Evolutionary conservation across 2,113 vertebrate species (phyloP).

Genomic region (Ariopsis seemanni): DNA sequence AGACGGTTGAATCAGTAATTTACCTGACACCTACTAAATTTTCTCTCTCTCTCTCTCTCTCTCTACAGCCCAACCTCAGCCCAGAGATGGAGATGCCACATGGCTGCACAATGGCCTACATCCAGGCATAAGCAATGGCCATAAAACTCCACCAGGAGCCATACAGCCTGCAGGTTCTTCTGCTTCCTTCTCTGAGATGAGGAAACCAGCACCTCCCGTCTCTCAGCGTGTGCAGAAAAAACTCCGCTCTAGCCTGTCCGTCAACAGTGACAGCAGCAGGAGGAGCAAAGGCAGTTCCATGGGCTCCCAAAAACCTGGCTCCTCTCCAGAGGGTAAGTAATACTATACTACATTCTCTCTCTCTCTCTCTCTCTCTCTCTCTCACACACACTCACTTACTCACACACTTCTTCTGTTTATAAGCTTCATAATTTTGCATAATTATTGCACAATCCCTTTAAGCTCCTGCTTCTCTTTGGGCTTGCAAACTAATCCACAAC

Average conservation of each 20-base stretch:
- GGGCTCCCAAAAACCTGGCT: constrained; percentile 83
- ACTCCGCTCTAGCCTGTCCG: constrained; percentile 90
- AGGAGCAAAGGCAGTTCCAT: constrained; percentile 87
- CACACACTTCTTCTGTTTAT: background rate
- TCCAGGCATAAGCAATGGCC: constrained; percentile 69
- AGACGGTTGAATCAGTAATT: background rate
- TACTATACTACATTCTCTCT: background rate
- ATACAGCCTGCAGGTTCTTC: constrained; percentile 22
- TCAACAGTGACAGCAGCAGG: constrained; percentile 86
- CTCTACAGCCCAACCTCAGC: constrained; percentile 84
- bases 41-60: constrained; percentile 46
- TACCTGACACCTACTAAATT: background rate
- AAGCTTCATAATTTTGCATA: background rate
- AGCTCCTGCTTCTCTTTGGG: background rate
- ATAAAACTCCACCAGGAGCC: constrained; percentile 31
- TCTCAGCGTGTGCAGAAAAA: constrained; percentile 92
- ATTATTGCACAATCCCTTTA: background rate
- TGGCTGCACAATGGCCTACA: constrained; percentile 75
- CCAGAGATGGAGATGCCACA: constrained; percentile 71
- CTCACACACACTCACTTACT: background rate
- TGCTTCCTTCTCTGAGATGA: constrained; percentile 63
- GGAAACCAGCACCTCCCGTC: constrained; percentile 80
- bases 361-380: background rate
- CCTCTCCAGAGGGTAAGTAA: constrained; percentile 90
- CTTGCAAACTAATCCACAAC: background rate